A percentile compares a stretch with the other conserved stretches of the same genome.
These are phyloP conservation scores for Musca vetustissima DNA, from an alignment of 1,140 invertebrate genomes.

Conservation along the genomic window DNA sequence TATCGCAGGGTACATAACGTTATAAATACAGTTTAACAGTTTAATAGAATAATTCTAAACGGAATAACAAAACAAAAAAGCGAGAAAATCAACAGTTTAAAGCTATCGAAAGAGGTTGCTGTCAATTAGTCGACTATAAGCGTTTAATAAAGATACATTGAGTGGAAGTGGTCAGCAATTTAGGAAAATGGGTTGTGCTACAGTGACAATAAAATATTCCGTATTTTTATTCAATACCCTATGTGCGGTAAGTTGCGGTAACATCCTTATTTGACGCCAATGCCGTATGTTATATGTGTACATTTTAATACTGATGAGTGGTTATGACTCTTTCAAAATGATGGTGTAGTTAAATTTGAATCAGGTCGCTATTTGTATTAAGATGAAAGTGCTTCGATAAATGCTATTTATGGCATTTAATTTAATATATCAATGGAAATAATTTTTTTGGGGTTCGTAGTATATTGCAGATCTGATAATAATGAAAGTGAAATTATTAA, in stretches of 20 bases:
- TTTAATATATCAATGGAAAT: too few relatives aligned
- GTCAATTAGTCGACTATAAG: background rate
- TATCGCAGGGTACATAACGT: background rate
- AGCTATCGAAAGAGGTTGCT: background rate
- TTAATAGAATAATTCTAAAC: background rate
- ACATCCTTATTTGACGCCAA: background rate
- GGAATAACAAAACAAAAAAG: background rate
- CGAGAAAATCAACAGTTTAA: background rate
- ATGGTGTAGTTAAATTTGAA: too few relatives aligned
- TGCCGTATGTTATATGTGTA: too few relatives aligned
- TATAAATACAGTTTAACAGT: constrained; percentile 4
- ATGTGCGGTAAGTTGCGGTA: constrained; percentile 40
- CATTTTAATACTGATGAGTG: too few relatives aligned
- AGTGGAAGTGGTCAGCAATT: background rate
- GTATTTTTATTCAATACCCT: constrained; percentile 41
- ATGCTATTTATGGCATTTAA: too few relatives aligned
- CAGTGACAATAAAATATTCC: constrained; percentile 39
- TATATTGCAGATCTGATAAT: too few relatives aligned
- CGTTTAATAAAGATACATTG: background rate
- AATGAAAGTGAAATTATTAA: too few relatives aligned
- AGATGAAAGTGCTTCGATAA: too few relatives aligned
- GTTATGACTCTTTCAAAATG: too few relatives aligned
- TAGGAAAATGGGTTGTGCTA: constrained; percentile 41
- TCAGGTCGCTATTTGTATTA: too few relatives aligned
- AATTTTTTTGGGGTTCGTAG: too few relatives aligned